Base-by-base conservation (phyloP, 2,113 vertebrate genomes). In the Pyxicephalus adspersus region DNA sequence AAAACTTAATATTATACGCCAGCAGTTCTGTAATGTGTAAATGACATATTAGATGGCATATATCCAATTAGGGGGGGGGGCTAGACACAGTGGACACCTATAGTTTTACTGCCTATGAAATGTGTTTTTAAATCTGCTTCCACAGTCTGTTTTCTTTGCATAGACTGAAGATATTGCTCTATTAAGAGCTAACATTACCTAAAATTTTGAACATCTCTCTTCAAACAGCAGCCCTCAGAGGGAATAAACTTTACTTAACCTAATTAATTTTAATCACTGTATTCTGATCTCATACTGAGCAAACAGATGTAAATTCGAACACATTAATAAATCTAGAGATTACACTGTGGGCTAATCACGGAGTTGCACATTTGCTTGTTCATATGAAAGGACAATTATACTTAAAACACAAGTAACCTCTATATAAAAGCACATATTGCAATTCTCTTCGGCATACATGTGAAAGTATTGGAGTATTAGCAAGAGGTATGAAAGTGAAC, bases 181-280 rank as follows among this genome's bases (percentile, higher is more conserved):
- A 91, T 83, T 87, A 1, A 0, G 89, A 86, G 90, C 87, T 91
- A 92, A 91, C 91, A 91, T 90, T 84, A 88, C 86, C 76, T n/a
- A 68, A 87, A 51, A 20, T 72, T 91, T 91, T 91, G n/a, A 91
- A 88, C 87, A 89, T 90, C 90, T 90, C 90, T 87, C 90, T 90
- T 92, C 89, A 91, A 90, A 89, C 83, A 90, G 90, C 55, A 72
- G 28, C 52, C 31, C 70, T 73, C 70, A 58, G 26, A 73, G 90
- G 92, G 91, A 88, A 92, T 94, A 94, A 93, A 94, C 93, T 94
- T 94, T 94, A 94, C 91, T 94, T 94, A 93, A 94, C 92, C 92
- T 94, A 94, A 94, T 94, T 94, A 92, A 94, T 94, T 94, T 94
- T 94, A 94, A 94, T 94, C 92, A 94, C 93, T 93, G 92, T 92